phyloP scores from a whole-genome alignment of 2,113 vertebrate genomes.

The Oncorhynchus mykiss region DNA sequence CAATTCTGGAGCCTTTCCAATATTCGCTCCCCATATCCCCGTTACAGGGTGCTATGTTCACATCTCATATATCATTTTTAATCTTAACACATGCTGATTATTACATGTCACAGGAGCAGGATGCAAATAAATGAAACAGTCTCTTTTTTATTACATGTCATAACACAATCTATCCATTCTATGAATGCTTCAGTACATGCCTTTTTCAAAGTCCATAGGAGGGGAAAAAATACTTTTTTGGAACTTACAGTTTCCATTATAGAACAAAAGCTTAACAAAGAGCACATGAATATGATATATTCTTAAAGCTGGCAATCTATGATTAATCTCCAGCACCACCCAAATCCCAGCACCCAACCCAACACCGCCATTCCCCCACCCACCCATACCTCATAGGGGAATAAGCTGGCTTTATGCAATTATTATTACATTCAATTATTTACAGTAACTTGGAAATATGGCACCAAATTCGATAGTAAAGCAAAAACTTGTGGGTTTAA shows the following conservation, averaged over 20 bases:
- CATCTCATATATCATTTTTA: constrained; percentile 63
- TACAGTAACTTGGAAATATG: constrained; percentile 73
- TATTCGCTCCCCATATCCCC: constrained; percentile 63
- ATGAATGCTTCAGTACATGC: constrained; percentile 77
- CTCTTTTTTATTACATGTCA: constrained; percentile 62
- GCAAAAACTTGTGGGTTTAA: constrained; percentile 50
- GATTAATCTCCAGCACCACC: constrained; percentile 55
- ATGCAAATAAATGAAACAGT: constrained; percentile 77
- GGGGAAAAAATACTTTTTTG: constrained; percentile 10
- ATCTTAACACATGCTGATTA: constrained; percentile 76
- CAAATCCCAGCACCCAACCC: constrained; percentile 35
- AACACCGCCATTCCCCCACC: background rate
- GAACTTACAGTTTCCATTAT: constrained; percentile 57
- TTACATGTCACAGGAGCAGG: constrained; percentile 75
- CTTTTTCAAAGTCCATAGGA: constrained; percentile 67
- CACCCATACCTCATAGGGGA: constrained; percentile 31
- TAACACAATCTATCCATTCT: constrained; percentile 75
- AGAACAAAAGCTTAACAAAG: constrained; percentile 65
- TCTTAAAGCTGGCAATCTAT: constrained; percentile 70
- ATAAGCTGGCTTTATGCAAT: constrained; percentile 52
- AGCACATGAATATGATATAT: constrained; percentile 67
- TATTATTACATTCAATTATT: constrained; percentile 61
- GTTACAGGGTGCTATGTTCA: constrained; percentile 61
- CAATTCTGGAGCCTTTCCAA: constrained; percentile 68
- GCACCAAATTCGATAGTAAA: constrained; percentile 63